Percentiles rank a stretch among this genome's conserved stretches.
phyloP scores from a whole-genome alignment of 2,113 vertebrate genomes.

The Trematocara variabile region DNA sequence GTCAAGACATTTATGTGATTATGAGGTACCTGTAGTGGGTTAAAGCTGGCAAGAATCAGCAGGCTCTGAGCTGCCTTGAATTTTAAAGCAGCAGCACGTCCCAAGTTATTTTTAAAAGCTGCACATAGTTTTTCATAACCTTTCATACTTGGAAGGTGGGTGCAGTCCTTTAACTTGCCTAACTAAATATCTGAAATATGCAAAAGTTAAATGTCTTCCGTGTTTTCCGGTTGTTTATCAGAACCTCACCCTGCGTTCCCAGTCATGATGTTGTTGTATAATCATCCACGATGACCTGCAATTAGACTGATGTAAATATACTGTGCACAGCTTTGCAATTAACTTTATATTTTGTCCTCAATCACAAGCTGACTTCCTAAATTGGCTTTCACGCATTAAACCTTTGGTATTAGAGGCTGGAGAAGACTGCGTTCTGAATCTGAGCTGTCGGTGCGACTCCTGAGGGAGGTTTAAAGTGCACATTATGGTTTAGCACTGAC shows the following conservation, averaged over 20 bases:
- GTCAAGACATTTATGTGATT: neutral
- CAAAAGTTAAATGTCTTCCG: neutral
- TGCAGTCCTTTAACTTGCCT: neutral
- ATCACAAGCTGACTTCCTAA: neutral
- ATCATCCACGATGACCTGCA: neutral
- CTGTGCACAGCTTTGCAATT: neutral
- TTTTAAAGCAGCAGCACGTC: neutral
- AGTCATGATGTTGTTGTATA: neutral
- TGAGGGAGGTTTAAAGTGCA: neutral
- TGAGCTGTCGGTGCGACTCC: neutral
- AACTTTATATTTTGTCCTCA: neutral
- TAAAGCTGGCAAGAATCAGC: neutral
- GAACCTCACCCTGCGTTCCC: neutral
- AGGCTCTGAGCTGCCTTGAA: neutral
- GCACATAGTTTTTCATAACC: neutral
- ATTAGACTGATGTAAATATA: neutral
- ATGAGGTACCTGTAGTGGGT: neutral
- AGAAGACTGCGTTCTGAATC: neutral
- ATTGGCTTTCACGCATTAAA: neutral
- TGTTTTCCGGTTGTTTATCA: neutral
- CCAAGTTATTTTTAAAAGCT: neutral
- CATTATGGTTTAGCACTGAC: neutral
- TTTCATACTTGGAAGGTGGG: neutral
- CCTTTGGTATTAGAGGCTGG: neutral
- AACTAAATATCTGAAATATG: neutral